Evolutionary conservation across 2,113 vertebrate species (phyloP).

Genomic region (Pachyramphus minor): DNA sequence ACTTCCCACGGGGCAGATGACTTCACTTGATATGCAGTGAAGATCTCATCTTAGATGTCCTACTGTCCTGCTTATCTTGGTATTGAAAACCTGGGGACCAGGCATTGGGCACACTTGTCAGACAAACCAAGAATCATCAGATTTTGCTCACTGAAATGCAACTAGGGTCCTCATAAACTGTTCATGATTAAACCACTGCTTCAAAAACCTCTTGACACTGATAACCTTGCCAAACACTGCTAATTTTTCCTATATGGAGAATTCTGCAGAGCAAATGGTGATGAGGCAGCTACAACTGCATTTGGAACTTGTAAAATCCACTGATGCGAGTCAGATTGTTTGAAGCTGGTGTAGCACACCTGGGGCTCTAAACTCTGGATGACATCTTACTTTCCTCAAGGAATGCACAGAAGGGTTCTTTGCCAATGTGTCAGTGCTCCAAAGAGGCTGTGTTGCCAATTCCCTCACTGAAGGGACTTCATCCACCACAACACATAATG

Average conservation of each 20-base stretch:
- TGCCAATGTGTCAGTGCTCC: background rate
- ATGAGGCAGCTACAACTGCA: background rate
- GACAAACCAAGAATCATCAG: background rate
- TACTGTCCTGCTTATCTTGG: background rate
- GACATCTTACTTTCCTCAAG: background rate
- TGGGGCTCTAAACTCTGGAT: background rate
- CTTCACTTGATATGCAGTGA: background rate
- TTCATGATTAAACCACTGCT: background rate
- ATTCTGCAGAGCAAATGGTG: background rate
- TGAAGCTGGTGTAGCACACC: background rate
- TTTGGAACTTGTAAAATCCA: background rate
- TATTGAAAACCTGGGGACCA: background rate
- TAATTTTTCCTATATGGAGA: background rate
- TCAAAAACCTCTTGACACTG: background rate
- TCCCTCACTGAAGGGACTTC: background rate
- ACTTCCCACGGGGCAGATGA: background rate
- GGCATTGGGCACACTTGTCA: background rate
- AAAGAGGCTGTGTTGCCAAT: background rate
- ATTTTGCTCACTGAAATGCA: background rate
- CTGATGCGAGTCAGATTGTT: background rate
- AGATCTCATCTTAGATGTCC: background rate
- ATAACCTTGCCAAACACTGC: background rate
- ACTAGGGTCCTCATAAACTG: background rate
- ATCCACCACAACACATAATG: background rate
- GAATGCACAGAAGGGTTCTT: background rate